Evolutionary conservation across 2,888 invertebrate genomes (phyloP), one percentile per base, ranked within the genome.

Genomic region (Epinotia brunnichana): DNA sequence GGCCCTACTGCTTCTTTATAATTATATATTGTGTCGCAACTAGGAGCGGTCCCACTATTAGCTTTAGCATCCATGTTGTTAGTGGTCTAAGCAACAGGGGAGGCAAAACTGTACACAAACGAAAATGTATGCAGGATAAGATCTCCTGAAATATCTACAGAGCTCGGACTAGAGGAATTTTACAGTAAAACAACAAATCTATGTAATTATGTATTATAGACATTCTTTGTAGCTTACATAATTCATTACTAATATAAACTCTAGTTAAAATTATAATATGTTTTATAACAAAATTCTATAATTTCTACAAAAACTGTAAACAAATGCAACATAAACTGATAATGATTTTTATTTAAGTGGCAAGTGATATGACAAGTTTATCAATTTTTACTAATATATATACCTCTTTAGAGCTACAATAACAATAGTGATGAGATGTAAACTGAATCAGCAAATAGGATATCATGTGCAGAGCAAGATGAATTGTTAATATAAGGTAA

Each of bases 301-400:
- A 79, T 84, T 84, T 86, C 82, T 85, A 85, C 82, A 86, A 87
- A 62, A 86, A 86, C 84, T 84, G 82, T 81, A 88, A 88, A 85
- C 85, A 82, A 91, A 87, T 77, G 82, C 75, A 76, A 76, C 73
- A 80, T 82, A 82, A 78, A 85, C 82, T 82, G 83, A 87, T 83
- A 85, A 89, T 87, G 87, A 82, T 86, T 87, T 87, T 89, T 84
- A 82, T 88, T 92, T 87, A 93, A 92, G 88, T 92, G 93, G 93
- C 91, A 90, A 94, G 94, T 95, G 95, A 95, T 95, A 95, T 95
- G 95, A 94, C 91, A 86, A 81, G 87, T 82, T 83, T 81, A 74
- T 79, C 74, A 74, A 70, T 77, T 78, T 77, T 62, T 62, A 62
- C 76, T 76, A 76, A 70, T 77, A 83, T 77, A 80, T 78, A 80